Conservation (phyloP, 2,113 vertebrate species). For the Phaethornis superciliosus region DNA sequence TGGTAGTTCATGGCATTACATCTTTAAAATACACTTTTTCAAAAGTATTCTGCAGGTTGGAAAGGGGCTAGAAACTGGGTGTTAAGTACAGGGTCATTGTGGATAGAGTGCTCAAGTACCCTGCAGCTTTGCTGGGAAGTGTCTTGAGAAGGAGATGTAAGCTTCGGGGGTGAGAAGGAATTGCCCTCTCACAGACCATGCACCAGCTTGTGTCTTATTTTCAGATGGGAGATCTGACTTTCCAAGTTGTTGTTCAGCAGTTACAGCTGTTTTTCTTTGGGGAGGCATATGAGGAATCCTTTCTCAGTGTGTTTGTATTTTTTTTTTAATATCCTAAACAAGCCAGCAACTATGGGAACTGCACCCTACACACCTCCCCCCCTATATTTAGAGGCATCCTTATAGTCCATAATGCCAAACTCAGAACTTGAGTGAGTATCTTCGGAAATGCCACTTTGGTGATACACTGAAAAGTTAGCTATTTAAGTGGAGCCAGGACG, state of each 20-base stretch:
- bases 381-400: background rate
- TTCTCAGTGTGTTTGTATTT: background rate
- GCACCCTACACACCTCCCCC: too few species aligned
- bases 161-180: background rate
- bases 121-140: background rate
- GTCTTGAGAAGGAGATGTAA: background rate
- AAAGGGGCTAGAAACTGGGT: background rate
- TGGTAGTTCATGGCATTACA: background rate
- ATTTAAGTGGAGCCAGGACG: background rate
- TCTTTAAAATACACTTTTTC: background rate
- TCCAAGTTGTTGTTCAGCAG: background rate
- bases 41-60: slow-evolving; percentile 25
- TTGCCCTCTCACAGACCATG: background rate
- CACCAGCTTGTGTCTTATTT: background rate
- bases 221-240: background rate
- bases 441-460: background rate
- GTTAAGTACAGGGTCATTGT: background rate
- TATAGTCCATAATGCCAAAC: background rate
- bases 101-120: slow-evolving; percentile 24
- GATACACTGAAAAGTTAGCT: background rate
- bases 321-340: background rate
- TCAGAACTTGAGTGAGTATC: background rate
- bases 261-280: background rate
- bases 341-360: background rate
- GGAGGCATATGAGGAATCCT: background rate